Base-by-base conservation (phyloP, 2,797 vertebrate species). In the Phaenicophaeus curvirostris region DNA sequence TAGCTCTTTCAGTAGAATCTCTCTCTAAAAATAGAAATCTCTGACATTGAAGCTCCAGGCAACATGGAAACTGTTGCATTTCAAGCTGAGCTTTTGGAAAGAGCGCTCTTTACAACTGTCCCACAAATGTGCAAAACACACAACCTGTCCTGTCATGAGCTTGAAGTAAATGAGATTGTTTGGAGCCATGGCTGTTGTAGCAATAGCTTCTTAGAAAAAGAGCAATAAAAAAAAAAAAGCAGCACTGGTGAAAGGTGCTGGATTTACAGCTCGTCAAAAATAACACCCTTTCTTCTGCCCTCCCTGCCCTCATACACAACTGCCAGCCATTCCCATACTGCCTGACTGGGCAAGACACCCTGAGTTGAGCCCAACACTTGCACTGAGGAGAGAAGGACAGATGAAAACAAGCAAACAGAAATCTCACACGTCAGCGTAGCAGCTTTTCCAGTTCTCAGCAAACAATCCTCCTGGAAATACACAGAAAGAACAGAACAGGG, bases 21-120 rank as follows among this genome's bases (percentile, higher is more conserved):
- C 63, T 53, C 57, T 95, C 98, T 98, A 98, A 98, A 98, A 98
- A 98, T 97, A 98, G 96, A 90, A 63, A 90, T 93, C 82, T 85
- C 94, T 95, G 93, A 96, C 96, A 93, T 39, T 65, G 81, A 78
- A 81, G 87, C 87, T 85, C 44, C 66, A 46, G 93, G 90, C 94
- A 96, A 77, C 94, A 95, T 92, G 91, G 89, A 95, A 96, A 95
- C 96, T 91, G 94, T 62, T 96, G 87, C 91, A 80, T 95, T 94
- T 98, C 95, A 75, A 81, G 66, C 63, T 65, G 84, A 87, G 63
- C 85, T 95, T 90, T 95, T 85, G 82, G 89, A 91, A 94, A 89
- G 62, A 1, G 0, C 0, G 1, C 20, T 75, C 31, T 96, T 96
- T 93, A 62, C 6, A 46, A 92, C 85, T 35, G 58, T 80, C 73